Evolutionary conservation across 1,140 invertebrate genomes (phyloP).

Genomic region (Leguminivora glycinivorella): DNA sequence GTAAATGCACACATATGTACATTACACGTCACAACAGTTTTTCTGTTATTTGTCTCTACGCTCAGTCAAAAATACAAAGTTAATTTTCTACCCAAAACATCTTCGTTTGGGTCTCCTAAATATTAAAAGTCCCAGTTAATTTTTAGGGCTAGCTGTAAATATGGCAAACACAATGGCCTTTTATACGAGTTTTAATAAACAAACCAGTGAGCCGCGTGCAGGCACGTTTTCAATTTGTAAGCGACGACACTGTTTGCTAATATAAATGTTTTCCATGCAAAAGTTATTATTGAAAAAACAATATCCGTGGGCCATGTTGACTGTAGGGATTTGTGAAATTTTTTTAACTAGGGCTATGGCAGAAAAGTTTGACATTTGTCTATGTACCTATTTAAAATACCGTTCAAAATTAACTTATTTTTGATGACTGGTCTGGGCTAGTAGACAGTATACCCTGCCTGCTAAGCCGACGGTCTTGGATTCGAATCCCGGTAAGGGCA

Average conservation of each 20-base stretch:
- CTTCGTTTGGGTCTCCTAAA: neutral
- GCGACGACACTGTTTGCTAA: constrained; percentile 30
- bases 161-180: constrained; percentile 25
- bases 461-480: too few species aligned
- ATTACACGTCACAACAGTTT: too few species aligned
- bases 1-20: too few species aligned
- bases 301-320: constrained; percentile 2
- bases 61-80: neutral
- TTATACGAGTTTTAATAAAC: constrained; percentile 30
- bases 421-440: too few species aligned
- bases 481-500: too few species aligned
- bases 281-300: constrained; percentile 26
- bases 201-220: constrained; percentile 6
- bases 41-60: too few species aligned
- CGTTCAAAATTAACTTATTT: too few species aligned
- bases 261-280: constrained; percentile 32
- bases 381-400: too few species aligned
- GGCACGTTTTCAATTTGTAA: constrained; percentile 34
- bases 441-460: too few species aligned
- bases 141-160: constrained; percentile 27
- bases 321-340: neutral
- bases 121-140: constrained; percentile 10
- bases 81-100: neutral
- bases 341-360: too few species aligned
- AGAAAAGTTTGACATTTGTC: too few species aligned